phyloP scores from a whole-genome alignment of 2,113 vertebrate genomes.

The Gadus chalcogrammus region DNA sequence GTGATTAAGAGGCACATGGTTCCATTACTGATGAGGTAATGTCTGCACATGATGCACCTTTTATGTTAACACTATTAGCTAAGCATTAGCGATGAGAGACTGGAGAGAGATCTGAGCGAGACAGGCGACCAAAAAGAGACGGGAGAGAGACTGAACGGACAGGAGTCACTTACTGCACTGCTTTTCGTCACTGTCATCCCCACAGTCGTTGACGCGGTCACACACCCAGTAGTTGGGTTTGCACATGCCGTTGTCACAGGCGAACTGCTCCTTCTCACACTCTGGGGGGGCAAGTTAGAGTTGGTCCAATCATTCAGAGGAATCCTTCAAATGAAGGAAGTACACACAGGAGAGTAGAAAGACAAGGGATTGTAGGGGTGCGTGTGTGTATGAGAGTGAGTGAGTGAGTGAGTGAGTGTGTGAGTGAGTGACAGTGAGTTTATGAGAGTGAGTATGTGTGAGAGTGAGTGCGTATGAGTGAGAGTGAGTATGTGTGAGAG shows the following conservation, averaged over 20 bases:
- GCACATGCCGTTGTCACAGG: constrained; percentile 70
- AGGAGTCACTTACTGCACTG: constrained; percentile 64
- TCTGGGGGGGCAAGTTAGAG: constrained; percentile 40
- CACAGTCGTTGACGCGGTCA: constrained; percentile 73
- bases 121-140: neutral
- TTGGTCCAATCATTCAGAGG: constrained; percentile 1
- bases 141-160: neutral
- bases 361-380: too few relatives aligned
- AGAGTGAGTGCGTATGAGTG: too few relatives aligned
- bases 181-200: constrained; percentile 73
- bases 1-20: constrained; percentile 36
- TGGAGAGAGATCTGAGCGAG: constrained; percentile 1
- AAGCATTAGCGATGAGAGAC: constrained; percentile 32
- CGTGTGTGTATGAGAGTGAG: too few relatives aligned
- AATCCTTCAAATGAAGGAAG: too few relatives aligned
- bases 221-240: constrained; percentile 70
- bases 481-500: too few relatives aligned
- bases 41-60: constrained; percentile 34
- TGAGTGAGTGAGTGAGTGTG: too few relatives aligned
- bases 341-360: too few relatives aligned
- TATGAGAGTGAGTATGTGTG: too few relatives aligned
- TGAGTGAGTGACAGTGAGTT: too few relatives aligned
- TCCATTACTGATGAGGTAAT: constrained; percentile 48
- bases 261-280: constrained; percentile 64
- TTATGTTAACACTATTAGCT: constrained; percentile 47